Conservation (phyloP, 1,140 invertebrate species). For the Eueides isabella region DNA sequence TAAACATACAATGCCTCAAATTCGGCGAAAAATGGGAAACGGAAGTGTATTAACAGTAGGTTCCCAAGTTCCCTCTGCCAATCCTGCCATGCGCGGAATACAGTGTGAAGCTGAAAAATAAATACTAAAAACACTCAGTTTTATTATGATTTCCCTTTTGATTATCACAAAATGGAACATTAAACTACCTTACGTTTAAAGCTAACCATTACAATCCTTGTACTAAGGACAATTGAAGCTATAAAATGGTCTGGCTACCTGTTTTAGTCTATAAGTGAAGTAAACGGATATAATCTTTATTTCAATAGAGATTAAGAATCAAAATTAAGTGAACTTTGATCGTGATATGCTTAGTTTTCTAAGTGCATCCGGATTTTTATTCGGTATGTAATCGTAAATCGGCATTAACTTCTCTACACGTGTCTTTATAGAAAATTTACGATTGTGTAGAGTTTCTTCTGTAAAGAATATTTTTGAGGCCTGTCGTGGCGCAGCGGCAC, state of each 20-base stretch:
- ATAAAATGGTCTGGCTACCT: not conserved
- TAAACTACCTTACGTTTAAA: not conserved
- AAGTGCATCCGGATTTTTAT: conserved; percentile 7
- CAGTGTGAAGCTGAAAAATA: too few relatives aligned
- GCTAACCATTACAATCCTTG: not conserved
- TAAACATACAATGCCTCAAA: too few relatives aligned
- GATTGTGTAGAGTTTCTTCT: not conserved
- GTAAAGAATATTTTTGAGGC: too few relatives aligned
- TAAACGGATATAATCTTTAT: not conserved
- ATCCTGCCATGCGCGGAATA: too few relatives aligned
- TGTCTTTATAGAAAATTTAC: not conserved
- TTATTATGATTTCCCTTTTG: not conserved
- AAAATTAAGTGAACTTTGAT: not conserved
- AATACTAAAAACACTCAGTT: not conserved
- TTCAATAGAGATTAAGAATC: not conserved
- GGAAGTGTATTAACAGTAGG: too few relatives aligned
- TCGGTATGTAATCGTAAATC: not conserved
- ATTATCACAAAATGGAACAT: not conserved
- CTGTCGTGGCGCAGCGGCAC: too few relatives aligned
- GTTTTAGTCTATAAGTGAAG: not conserved
- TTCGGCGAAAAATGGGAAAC: too few relatives aligned
- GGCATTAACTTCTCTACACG: not conserved
- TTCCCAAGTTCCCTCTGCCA: too few relatives aligned
- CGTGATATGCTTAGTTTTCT: not conserved
- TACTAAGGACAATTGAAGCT: not conserved